phyloP scores from a whole-genome alignment of 2,888 invertebrate genomes.

The Drosophila niveifrons region DNA sequence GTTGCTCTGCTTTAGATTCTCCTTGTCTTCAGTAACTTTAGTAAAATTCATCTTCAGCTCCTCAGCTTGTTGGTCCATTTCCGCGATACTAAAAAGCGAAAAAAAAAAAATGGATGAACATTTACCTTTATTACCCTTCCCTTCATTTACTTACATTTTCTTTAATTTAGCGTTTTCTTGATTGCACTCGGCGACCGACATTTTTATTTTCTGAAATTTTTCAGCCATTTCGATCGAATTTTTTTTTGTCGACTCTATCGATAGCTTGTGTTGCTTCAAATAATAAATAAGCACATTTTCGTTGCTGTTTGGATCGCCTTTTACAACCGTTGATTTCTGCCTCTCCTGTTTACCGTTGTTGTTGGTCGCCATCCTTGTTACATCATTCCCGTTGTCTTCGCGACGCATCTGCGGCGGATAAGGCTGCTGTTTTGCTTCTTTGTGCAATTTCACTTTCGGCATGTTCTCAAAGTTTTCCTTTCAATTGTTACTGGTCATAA shows the following conservation, averaged over 20 bases:
- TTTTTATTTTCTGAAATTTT: constrained; percentile 16
- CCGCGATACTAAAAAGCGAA: neutral
- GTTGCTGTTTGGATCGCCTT: constrained; percentile 13
- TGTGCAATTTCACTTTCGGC: neutral
- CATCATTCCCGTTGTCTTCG: neutral
- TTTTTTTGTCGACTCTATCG: constrained; percentile 1
- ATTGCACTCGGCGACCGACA: neutral
- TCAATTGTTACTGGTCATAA: too few species aligned
- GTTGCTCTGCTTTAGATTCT: neutral
- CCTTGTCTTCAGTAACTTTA: neutral
- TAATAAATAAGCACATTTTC: constrained; percentile 19
- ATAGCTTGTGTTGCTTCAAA: neutral
- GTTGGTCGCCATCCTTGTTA: too few species aligned
- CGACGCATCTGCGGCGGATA: neutral
- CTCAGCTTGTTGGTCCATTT: neutral
- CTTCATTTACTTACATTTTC: constrained; percentile 27
- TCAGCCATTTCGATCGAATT: neutral
- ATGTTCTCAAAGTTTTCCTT: constrained; percentile 9
- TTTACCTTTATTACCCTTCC: too few species aligned
- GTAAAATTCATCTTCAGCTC: neutral
- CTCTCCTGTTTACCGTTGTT: neutral
- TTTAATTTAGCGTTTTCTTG: constrained; percentile 18
- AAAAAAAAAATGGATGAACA: too few species aligned
- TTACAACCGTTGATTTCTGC: neutral
- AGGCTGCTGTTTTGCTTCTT: neutral